These are phyloP conservation scores for Nerophis lumbriciformis DNA, from an alignment of 2,113 vertebrate genomes.

Conservation along the genomic window DNA sequence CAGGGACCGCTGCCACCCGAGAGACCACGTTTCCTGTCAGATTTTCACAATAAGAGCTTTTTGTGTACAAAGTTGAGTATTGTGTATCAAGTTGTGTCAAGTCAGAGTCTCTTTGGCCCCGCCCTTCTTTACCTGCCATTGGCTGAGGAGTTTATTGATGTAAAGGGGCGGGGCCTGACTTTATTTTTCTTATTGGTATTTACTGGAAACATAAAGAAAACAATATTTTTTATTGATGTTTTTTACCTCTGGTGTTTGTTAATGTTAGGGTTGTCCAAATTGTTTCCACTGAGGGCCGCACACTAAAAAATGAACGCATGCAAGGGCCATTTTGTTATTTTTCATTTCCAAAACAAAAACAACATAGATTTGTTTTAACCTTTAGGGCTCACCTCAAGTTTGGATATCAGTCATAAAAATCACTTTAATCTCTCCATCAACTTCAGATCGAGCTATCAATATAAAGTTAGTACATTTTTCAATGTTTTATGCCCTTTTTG, in stretches of 20 bases:
- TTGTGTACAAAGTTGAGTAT: slow-evolving; percentile 46
- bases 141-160: slow-evolving; percentile 69
- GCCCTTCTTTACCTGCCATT: slow-evolving; percentile 53
- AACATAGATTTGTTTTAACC: no score
- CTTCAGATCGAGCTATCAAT: no score
- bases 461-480: no score
- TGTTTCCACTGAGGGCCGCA: no score
- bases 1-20: background rate
- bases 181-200: slow-evolving; percentile 65
- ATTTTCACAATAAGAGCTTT: slow-evolving; percentile 7
- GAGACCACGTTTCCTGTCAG: background rate
- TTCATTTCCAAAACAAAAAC: no score
- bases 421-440: no score
- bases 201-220: slow-evolving; percentile 59
- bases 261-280: slow-evolving; percentile 25
- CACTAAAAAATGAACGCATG: no score
- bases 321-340: no score
- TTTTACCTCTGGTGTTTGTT: slow-evolving; percentile 45
- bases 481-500: no score
- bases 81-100: slow-evolving; percentile 27
- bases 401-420: no score
- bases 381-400: no score
- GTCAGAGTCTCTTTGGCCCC: slow-evolving; percentile 47
- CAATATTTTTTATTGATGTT: slow-evolving; percentile 71
- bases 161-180: slow-evolving; percentile 58